phyloP scores from a whole-genome alignment of 2,797 vertebrate genomes.

The Syngnathus acus region DNA sequence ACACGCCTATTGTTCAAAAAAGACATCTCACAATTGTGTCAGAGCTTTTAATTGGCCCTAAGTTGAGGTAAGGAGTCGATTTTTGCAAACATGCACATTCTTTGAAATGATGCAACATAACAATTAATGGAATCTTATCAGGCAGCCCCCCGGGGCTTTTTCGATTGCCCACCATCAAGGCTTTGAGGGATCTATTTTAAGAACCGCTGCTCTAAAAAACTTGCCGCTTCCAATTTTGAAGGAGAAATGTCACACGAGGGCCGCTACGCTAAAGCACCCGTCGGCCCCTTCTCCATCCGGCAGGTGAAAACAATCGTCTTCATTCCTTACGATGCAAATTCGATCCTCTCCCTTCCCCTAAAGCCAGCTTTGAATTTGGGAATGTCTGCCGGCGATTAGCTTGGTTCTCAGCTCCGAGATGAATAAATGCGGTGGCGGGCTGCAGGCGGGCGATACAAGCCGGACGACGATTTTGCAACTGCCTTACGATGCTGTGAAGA shows the following conservation, averaged over 20 bases:
- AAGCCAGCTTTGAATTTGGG: constrained; percentile 41
- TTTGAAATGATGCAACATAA: too few relatives aligned
- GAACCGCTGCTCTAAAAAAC: neutral
- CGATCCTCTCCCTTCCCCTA: constrained; percentile 28
- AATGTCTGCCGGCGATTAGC: constrained; percentile 51
- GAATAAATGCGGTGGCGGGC: constrained; percentile 43
- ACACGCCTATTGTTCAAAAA: too few relatives aligned
- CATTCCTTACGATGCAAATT: constrained; percentile 55
- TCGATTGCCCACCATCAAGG: too few relatives aligned
- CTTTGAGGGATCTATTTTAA: too few relatives aligned
- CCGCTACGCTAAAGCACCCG: neutral
- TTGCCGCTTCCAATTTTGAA: neutral
- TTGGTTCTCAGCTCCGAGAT: constrained; percentile 27
- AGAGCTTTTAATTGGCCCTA: too few relatives aligned
- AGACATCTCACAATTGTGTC: too few relatives aligned
- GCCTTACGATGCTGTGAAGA: neutral
- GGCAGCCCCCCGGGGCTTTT: too few relatives aligned
- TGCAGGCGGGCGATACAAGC: constrained; percentile 6
- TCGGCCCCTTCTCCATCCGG: constrained; percentile 22
- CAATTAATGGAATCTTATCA: too few relatives aligned
- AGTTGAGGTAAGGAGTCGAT: too few relatives aligned
- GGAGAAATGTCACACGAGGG: neutral
- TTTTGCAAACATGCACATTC: too few relatives aligned
- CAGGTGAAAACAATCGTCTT: constrained; percentile 50
- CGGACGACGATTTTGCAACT: neutral